A percentile compares a stretch with the other conserved stretches of the same genome.
These are phyloP conservation scores for Scalopus aquaticus DNA, from an alignment of 2,113 vertebrate species.

Conservation along the genomic window DNA sequence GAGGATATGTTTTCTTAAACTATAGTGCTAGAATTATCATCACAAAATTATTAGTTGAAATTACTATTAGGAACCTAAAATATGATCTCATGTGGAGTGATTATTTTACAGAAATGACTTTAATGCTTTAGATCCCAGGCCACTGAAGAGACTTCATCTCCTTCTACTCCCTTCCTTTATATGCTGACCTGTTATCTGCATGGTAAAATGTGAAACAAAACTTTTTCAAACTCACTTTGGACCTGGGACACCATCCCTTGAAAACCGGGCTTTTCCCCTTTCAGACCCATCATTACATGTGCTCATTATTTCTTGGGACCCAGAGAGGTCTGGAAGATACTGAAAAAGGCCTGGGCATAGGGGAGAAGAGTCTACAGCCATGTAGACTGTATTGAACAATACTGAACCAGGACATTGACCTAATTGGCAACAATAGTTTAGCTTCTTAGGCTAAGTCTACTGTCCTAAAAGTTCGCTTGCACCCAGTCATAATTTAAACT, in stretches of 20 bases:
- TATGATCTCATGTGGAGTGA: not conserved
- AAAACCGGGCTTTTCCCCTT: not conserved
- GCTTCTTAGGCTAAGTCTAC: not conserved
- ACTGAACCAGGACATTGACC: not conserved
- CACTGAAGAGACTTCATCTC: not conserved
- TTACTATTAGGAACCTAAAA: not conserved
- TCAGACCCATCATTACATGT: not conserved
- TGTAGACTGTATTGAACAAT: not conserved
- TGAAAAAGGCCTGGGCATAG: not conserved
- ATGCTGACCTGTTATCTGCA: not conserved
- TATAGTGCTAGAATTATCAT: not conserved
- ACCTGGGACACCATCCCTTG: not conserved
- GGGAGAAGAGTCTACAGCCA: not conserved
- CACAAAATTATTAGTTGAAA: constrained; percentile 53
- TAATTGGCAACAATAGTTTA: not conserved
- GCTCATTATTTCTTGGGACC: not conserved
- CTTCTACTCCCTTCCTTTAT: not conserved
- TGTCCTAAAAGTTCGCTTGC: not conserved
- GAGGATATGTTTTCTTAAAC: constrained; percentile 65
- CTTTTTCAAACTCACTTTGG: not conserved
- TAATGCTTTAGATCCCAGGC: not conserved
- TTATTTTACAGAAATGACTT: not conserved
- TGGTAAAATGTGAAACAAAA: not conserved
- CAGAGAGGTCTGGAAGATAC: not conserved
- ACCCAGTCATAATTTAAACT: not conserved